Percentiles rank a stretch among this genome's conserved stretches.
These are phyloP conservation scores for Poeciliopsis turneri DNA, from an alignment of 2,797 vertebrate species.

Conservation along the genomic window DNA sequence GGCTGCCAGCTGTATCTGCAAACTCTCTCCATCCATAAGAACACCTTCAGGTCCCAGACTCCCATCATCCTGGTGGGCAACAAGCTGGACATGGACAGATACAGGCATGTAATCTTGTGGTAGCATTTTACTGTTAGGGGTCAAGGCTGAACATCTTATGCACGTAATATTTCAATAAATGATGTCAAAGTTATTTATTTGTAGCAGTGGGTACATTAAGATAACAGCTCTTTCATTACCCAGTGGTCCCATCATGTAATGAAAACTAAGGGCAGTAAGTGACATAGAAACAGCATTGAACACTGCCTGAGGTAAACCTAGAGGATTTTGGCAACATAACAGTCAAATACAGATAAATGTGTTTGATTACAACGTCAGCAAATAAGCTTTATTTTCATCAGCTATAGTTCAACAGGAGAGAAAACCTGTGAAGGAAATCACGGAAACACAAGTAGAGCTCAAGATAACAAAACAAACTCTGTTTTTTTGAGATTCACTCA, in stretches of 20 bases:
- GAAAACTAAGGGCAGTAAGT: not conserved
- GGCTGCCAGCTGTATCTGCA: conserved; percentile 87
- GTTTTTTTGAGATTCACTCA: too few relatives aligned
- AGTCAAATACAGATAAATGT: not conserved
- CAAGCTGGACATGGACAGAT: conserved; percentile 95
- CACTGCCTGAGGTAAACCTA: not conserved
- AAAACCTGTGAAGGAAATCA: not conserved
- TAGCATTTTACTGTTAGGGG: not conserved
- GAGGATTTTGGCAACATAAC: not conserved
- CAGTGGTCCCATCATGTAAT: too few relatives aligned
- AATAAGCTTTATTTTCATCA: too few relatives aligned
- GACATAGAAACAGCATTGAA: not conserved
- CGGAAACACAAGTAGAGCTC: not conserved
- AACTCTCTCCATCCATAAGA: conserved; percentile 76
- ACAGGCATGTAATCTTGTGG: conserved; percentile 80
- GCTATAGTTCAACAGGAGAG: not conserved
- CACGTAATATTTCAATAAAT: not conserved
- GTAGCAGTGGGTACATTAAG: not conserved
- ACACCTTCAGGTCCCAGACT: conserved; percentile 75
- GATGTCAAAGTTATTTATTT: not conserved
- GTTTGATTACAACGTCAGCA: not conserved
- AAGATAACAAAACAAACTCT: too few relatives aligned
- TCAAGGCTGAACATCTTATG: not conserved
- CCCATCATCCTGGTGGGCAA: conserved; percentile 89
- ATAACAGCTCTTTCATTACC: too few relatives aligned